Evolutionary conservation across 2,888 invertebrate genomes (phyloP).

Genomic region (Xylophagus ater): DNA sequence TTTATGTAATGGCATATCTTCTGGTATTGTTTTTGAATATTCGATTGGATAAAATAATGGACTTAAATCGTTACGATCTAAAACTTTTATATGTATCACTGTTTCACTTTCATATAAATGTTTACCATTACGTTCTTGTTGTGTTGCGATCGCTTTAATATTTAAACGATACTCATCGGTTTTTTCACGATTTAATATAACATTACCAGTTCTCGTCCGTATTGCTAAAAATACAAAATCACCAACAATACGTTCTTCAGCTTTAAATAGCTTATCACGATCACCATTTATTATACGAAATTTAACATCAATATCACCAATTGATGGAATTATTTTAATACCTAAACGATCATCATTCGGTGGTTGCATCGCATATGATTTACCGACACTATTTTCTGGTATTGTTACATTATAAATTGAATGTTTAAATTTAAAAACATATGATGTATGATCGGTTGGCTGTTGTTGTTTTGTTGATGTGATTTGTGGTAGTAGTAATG

Average conservation of each 20-base stretch:
- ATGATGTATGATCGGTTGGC: slow-evolving; percentile 17
- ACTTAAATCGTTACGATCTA: slow-evolving; percentile 83
- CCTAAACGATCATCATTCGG: slow-evolving; percentile 71
- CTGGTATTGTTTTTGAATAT: slow-evolving; percentile 76
- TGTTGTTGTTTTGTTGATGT: neutral
- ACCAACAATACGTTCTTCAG: slow-evolving; percentile 78
- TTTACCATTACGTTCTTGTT: slow-evolving; percentile 46
- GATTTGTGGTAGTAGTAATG: neutral
- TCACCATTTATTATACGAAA: slow-evolving; percentile 84
- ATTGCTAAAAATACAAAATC: slow-evolving; percentile 90
- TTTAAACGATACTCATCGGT: slow-evolving; percentile 70
- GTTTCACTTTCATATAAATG: slow-evolving; percentile 58
- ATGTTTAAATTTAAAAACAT: slow-evolving; percentile 56
- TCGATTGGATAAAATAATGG: slow-evolving; percentile 86
- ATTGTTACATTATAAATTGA: slow-evolving; percentile 77
- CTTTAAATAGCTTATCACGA: slow-evolving; percentile 82
- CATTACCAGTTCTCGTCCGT: slow-evolving; percentile 76
- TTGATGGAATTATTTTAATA: slow-evolving; percentile 48
- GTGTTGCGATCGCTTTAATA: slow-evolving; percentile 57
- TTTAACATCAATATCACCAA: slow-evolving; percentile 54
- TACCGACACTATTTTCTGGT: slow-evolving; percentile 84
- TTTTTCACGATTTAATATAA: slow-evolving; percentile 87
- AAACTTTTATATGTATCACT: slow-evolving; percentile 56
- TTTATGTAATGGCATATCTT: slow-evolving; percentile 76
- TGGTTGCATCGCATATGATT: slow-evolving; percentile 66